These are phyloP conservation scores for Scaptomyza reducta DNA, from an alignment of 2,888 invertebrate species.

Conservation along the genomic window DNA sequence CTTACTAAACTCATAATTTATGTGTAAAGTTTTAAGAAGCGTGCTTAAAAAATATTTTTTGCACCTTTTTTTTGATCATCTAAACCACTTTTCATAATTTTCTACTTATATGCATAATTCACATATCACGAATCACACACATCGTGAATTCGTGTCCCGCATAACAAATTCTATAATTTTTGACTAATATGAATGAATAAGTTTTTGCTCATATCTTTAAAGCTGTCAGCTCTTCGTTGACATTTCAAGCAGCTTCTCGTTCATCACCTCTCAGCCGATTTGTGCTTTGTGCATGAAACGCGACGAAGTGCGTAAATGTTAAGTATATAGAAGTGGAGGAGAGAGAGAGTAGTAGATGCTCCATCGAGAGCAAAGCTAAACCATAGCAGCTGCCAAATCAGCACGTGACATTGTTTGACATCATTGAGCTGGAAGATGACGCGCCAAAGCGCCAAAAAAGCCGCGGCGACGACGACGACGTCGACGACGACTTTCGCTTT, in stretches of 20 bases:
- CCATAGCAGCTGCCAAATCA: constrained; percentile 55
- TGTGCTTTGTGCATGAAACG: constrained; percentile 50
- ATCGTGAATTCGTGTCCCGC: constrained; percentile 55
- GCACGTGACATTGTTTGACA: constrained; percentile 78
- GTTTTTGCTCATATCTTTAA: constrained; percentile 39
- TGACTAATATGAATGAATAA: constrained; percentile 33
- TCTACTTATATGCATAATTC: constrained; percentile 45
- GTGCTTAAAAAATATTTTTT: constrained; percentile 10
- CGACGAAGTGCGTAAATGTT: constrained; percentile 74
- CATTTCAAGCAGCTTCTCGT: constrained; percentile 45
- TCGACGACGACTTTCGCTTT: constrained; percentile 71
- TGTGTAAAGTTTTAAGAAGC: constrained; percentile 9
- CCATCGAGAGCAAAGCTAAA: constrained; percentile 26
- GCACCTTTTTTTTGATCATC: constrained; percentile 19
- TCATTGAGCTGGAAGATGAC: constrained; percentile 77
- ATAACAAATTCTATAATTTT: constrained; percentile 43
- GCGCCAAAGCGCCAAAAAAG: constrained; percentile 60
- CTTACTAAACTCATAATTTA: constrained; percentile 1
- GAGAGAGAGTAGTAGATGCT: background rate
- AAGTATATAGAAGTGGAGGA: constrained; percentile 49
- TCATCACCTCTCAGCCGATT: background rate
- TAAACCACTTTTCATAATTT: constrained; percentile 42
- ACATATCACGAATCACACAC: constrained; percentile 56
- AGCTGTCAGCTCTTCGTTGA: constrained; percentile 42
- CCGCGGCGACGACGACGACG: constrained; percentile 64